Base-by-base conservation (phyloP, 1,140 invertebrate species). In the Drosophila ambigua region DNA sequence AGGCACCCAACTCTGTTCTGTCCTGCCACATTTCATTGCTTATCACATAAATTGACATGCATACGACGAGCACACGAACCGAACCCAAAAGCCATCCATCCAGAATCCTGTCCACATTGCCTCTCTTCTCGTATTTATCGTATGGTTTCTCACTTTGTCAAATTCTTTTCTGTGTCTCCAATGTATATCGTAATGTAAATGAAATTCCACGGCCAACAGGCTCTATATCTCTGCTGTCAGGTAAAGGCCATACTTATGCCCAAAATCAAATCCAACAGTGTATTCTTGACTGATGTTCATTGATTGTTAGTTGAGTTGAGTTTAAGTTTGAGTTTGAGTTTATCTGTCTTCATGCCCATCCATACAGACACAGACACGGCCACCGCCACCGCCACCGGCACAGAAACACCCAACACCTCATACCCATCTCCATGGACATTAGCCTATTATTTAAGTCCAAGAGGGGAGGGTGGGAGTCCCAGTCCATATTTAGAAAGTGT, bases 31-130 rank as follows among this genome's bases (percentile, higher is more conserved):
- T 58, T 54, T 15, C 73, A 63, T 62, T 55, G 79, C 79, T 82
- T 87, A 85, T 87, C 81, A 85, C 78, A 74, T 85, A 85, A 85
- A 85, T 85, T 85, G 73, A 87, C 81, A 81, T 77, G 63, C 59
- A 58, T 80, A 69, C 35, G 72, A 58, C 45, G 39, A 67, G 44
- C 28, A 59, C 58, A 69, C 60, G 35, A 59, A 49, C 28, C 16
- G 28, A 20, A 46, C 58, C 59, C 57, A 23, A 15, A 52, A 43
- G 13, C 15, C 58, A 72, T 43, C 45, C 49, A 75, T 46, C 46
- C 58, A 60, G 49, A 57, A 62, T 52, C 63, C 50, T 69, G 58
- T 49, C 51, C 35, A 63, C 68, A 76, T 55, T 41, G 73, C 63
- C 53, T 69, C 54, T 67, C 48, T 43, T 58, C 52, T 68, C 65